Conservation (phyloP, 1,140 invertebrate genomes). For the Elysia chlorotica region DNA sequence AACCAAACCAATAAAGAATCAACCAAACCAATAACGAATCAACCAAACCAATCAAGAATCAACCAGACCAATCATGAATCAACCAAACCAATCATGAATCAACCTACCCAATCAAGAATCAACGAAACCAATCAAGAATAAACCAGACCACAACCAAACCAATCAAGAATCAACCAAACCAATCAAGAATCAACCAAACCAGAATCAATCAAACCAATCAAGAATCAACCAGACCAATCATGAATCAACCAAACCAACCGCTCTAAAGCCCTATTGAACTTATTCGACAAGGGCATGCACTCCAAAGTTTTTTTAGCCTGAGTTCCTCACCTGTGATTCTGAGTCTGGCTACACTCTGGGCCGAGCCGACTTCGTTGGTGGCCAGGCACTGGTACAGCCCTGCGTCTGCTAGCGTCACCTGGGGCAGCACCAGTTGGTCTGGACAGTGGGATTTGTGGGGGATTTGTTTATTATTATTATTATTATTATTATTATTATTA, state of each 20-base stretch:
- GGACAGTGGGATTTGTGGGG: neutral
- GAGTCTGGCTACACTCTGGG: neutral
- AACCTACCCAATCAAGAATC: too few relatives aligned
- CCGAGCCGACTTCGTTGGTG: constrained; percentile 8
- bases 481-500: neutral
- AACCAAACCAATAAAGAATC: too few relatives aligned
- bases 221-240: neutral
- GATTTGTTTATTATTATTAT: neutral
- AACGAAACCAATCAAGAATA: too few relatives aligned
- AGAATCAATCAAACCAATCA: neutral
- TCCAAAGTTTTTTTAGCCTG: neutral
- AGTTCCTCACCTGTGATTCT: neutral
- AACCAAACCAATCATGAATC: too few relatives aligned
- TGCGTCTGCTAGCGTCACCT: constrained; percentile 1
- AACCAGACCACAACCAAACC: neutral
- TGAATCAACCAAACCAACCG: neutral
- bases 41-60: too few relatives aligned
- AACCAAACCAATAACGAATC: too few relatives aligned
- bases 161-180: neutral
- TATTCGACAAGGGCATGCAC: neutral
- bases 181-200: neutral
- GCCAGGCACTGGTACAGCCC: constrained; percentile 20
- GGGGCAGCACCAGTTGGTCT: neutral
- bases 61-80: too few relatives aligned
- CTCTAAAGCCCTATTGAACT: neutral